Percentiles rank a stretch among this genome's conserved stretches.
phyloP scores from a whole-genome alignment of 2,888 invertebrate genomes.

The Mycalesis mineus region DNA sequence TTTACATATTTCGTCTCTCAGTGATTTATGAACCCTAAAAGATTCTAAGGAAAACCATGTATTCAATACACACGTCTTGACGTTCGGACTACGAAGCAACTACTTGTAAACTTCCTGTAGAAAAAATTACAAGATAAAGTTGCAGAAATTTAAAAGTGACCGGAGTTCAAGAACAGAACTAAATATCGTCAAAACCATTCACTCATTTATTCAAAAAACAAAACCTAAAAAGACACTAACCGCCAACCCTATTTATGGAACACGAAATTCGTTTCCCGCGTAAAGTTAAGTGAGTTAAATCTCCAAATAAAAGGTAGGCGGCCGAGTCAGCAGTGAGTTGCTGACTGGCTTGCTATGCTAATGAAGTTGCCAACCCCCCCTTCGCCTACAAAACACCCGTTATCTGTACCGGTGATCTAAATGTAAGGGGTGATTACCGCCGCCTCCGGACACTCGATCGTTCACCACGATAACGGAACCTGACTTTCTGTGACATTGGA shows the following conservation, averaged over 20 bases:
- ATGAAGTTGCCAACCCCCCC: slow-evolving; percentile 50
- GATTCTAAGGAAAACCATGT: no score
- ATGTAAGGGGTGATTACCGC: slow-evolving; percentile 59
- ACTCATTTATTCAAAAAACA: no score
- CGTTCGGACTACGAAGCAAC: no score
- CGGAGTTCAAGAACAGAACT: no score
- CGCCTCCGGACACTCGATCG: slow-evolving; percentile 60
- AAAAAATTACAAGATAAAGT: no score
- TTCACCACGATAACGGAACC: slow-evolving; percentile 46
- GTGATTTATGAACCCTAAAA: no score
- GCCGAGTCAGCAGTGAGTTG: slow-evolving; percentile 56
- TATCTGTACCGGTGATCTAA: slow-evolving; percentile 63
- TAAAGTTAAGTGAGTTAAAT: slow-evolving; percentile 73
- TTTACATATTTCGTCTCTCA: no score
- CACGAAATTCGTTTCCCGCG: slow-evolving; percentile 56
- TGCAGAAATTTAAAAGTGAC: no score
- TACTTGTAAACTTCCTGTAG: no score
- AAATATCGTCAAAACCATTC: no score
- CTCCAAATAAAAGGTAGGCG: slow-evolving; percentile 71
- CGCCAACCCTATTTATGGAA: slow-evolving; percentile 10
- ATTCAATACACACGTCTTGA: no score
- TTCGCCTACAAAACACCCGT: slow-evolving; percentile 47
- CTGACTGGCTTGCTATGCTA: slow-evolving; percentile 58
- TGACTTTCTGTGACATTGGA: slow-evolving; percentile 26
- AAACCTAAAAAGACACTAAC: not conserved